Base-by-base conservation (phyloP, 37 sponge, comb jelly and placozoan species). In the Spongilla lacustris region DNA sequence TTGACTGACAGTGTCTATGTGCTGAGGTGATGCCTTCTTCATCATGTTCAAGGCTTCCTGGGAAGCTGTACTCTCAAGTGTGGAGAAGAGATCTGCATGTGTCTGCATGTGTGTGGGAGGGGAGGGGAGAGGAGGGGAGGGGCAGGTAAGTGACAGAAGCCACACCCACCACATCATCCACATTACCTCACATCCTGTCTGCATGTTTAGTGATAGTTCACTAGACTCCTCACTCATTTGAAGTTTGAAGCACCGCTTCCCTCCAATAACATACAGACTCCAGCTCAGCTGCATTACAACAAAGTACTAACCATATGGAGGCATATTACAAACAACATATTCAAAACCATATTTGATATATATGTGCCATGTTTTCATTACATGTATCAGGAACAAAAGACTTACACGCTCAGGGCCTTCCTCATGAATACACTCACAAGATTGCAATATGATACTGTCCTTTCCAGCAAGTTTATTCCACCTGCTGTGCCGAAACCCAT, bases 381-480 rank as follows among this genome's bases (percentile, higher is more conserved):
- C 24, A 32, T 5, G 6, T 8, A 75, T 17, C 50, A 49, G 2
- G 26, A 4, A 6, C 9, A 28, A 34, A 11, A n/a, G 4, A 12
- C 35, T 3, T 31, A 78, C 82, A 23, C 50, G 36, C 21, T 88
- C 77, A 27, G 33, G 11, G n/a, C 32, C 46, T 14, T 67, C 28
- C 36, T 78, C 33, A 68, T 50, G n/a, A 72, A 24, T 46, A 67
- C 49, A 25, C 68, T 79, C 50, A 13, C 68, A 75, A 2, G 36
- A 77, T 10, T 70, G 38, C 31, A 92, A 25, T 0, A 92, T 76
- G 29, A 84, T 33, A 26, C 66, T 71, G 2, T 36, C 82, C 41
- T 67, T 78, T 24, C 83, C 78, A 2, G 77, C 77, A 23, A 85
- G 86, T 24, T 81, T 83, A 74, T 93, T 95, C 96, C 96, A 95